These are phyloP conservation scores for Apocrypta bakeri DNA, from an alignment of 1,140 invertebrate genomes.

Conservation along the genomic window DNA sequence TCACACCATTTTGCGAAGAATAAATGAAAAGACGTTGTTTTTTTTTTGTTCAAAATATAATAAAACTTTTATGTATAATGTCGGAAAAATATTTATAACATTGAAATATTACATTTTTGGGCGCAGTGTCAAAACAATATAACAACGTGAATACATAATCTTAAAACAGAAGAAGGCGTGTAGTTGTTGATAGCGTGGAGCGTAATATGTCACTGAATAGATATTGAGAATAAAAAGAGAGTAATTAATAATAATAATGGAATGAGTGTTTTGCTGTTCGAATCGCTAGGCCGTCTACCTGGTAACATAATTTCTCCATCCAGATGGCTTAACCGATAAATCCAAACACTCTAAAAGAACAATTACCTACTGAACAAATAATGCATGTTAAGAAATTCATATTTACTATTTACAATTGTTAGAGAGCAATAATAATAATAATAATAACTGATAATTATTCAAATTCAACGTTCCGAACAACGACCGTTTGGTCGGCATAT, in stretches of 20 bases:
- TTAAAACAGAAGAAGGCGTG: background rate
- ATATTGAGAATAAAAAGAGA: constrained; percentile 1
- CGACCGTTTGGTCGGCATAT: background rate
- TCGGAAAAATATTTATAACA: constrained; percentile 68
- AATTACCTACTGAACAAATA: constrained; percentile 7
- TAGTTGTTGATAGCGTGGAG: background rate
- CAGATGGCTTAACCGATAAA: too few relatives aligned
- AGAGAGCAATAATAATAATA: background rate
- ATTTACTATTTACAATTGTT: constrained; percentile 32
- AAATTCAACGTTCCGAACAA: background rate
- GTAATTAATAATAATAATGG: background rate
- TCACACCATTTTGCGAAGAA: background rate
- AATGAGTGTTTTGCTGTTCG: background rate
- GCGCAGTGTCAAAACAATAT: background rate
- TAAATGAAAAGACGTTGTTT: constrained; percentile 15
- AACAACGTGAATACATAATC: background rate
- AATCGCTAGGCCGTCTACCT: background rate
- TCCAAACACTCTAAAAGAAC: too few relatives aligned
- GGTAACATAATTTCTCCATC: too few relatives aligned
- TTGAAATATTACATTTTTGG: constrained; percentile 51
- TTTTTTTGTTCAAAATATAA: constrained; percentile 62
- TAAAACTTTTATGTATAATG: constrained; percentile 68
- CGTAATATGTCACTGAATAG: background rate
- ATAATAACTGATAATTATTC: background rate
- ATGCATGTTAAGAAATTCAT: background rate